These are phyloP conservation scores for Mirounga angustirostris DNA, from an alignment of 2,113 vertebrate species.

Conservation along the genomic window DNA sequence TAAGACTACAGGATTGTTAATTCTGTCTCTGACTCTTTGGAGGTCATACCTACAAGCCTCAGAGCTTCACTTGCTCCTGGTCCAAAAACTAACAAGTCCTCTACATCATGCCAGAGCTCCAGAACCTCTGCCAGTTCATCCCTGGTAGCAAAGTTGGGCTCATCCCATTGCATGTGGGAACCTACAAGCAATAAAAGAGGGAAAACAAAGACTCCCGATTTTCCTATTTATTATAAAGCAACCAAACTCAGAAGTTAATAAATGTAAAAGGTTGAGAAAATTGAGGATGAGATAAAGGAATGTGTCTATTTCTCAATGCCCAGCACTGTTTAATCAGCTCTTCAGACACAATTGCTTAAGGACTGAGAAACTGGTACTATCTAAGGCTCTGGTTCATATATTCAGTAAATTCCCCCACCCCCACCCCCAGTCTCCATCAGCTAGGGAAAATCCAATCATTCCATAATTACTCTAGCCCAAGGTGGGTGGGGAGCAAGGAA, in stretches of 20 bases:
- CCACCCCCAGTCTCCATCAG: not conserved
- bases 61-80: not conserved
- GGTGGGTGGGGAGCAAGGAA: fast-evolving
- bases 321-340: not conserved
- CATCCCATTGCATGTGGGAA: not conserved
- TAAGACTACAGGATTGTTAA: not conserved
- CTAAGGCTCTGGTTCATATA: not conserved
- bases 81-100: too few relatives aligned
- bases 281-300: not conserved
- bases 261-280: constrained; percentile 16
- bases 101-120: not conserved
- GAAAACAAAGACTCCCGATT: not conserved
- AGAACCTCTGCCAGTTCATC: not conserved
- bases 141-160: not conserved
- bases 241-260: constrained; percentile 9
- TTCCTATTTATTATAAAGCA: not conserved
- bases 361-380: not conserved
- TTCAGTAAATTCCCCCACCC: not conserved
- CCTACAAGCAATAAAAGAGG: not conserved
- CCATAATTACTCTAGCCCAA: not conserved
- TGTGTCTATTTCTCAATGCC: not conserved
- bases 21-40: not conserved
- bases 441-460: not conserved
- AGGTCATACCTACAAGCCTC: not conserved
- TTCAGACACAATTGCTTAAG: not conserved